Base-by-base conservation (phyloP, 2,113 vertebrate genomes). In the Scatophagus argus region DNA sequence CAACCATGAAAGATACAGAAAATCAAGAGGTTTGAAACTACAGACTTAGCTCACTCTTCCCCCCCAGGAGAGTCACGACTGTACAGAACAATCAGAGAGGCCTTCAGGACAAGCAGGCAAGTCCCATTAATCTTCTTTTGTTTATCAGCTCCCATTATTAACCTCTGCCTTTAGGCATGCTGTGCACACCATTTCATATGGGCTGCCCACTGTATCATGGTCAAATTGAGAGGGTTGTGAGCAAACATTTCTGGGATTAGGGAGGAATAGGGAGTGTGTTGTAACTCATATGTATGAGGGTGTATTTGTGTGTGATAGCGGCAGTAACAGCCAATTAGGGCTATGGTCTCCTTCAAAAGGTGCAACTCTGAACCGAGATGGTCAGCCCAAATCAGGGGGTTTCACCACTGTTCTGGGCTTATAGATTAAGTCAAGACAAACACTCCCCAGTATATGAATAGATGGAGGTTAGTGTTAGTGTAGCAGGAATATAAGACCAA, bases 71-170 rank as follows among this genome's bases (percentile, higher is more conserved):
- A 63, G 69, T 49, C 43, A 25, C 5, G 36, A 19, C 9, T 16
- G 49, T 44, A 34, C 27, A 63, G 46, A 75, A 59, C 65, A 47
- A 66, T 58, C 74, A 49, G 62, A 31, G 10, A 75, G 21, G 19
- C 41, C 17, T 25, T 59, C n/a, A 41, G 47, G 29, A 16, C 25
- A 16, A 59, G 41, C 36, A 59, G 23, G 21, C 51, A 29, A 38
- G 13, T 55, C 58, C 43, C 11, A 63, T 74, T 59, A 68, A 49
- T 74, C 65, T 62, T 34, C 38, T 44, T 55, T 34, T 31, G 38
- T 73, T 77, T 47, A 78, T 68, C 54, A 59, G 23, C 27, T 44
- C 43, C 11, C 23, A 81, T 71, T 70, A 61, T 71, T n/a, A 29
- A n/a, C 8, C 11, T 43, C 62, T 38, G 31, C 38, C 49, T 32